Conservation (phyloP, 2,888 invertebrate genomes). For the Mesorhabditis spiculigera region DNA sequence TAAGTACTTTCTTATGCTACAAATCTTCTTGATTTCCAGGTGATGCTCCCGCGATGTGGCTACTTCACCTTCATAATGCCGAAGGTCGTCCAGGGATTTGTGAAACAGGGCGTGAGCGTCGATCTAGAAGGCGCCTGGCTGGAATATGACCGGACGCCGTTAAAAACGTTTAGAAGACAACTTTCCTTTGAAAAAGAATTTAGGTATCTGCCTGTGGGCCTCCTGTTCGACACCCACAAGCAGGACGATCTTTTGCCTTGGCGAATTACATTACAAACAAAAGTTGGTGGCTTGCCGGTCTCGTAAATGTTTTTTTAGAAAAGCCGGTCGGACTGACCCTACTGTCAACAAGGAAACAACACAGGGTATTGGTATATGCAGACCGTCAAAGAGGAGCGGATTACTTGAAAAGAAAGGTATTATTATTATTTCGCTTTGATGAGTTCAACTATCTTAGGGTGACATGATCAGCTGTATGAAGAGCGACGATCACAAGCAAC, state of each 20-base stretch:
- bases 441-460: not conserved
- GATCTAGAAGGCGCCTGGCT: constrained; percentile 33
- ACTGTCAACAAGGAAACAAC: constrained; percentile 74
- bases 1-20: constrained; percentile 3
- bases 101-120: constrained; percentile 14
- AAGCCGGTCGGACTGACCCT: not conserved
- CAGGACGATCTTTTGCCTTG: constrained; percentile 78
- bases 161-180: constrained; percentile 35
- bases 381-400: constrained; percentile 94
- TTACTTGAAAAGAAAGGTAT: constrained; percentile 86
- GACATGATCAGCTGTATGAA: constrained; percentile 61
- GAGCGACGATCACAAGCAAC: constrained; percentile 90
- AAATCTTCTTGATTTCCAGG: constrained; percentile 11
- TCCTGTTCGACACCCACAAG: constrained; percentile 78
- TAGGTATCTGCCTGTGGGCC: constrained; percentile 74
- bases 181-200: constrained; percentile 10
- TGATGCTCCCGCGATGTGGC: constrained; percentile 37
- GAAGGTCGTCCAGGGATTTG: constrained; percentile 19
- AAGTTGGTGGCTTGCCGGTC: constrained; percentile 32
- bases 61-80: constrained; percentile 40
- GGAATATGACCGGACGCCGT: constrained; percentile 27
- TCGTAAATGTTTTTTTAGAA: constrained; percentile 7
- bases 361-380: constrained; percentile 88
- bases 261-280: constrained; percentile 88
- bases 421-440: not conserved